phyloP scores from a whole-genome alignment of 1,140 invertebrate genomes.

The Cotesia vestalis region DNA sequence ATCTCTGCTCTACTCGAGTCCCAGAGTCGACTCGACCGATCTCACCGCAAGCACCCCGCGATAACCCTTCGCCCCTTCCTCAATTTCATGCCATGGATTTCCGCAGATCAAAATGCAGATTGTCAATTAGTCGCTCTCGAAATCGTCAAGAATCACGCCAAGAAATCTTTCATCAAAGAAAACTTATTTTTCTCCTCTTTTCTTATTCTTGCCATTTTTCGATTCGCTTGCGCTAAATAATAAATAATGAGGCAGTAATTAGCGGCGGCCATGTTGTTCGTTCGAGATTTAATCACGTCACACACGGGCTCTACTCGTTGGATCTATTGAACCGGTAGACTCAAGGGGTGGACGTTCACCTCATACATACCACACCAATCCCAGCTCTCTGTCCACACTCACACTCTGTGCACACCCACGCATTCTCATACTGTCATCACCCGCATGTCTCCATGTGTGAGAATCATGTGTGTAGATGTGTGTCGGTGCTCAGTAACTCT shows the following conservation, averaged over 20 bases:
- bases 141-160: neutral
- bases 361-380: constrained; percentile 23
- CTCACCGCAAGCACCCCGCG: constrained; percentile 49
- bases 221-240: constrained; percentile 45
- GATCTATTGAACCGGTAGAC: constrained; percentile 19
- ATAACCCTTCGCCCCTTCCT: constrained; percentile 5
- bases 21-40: constrained; percentile 55
- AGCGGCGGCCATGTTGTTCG: constrained; percentile 55
- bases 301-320: constrained; percentile 39
- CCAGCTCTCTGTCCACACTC: constrained; percentile 25
- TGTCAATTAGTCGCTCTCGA: neutral
- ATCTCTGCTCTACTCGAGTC: constrained; percentile 60
- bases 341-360: constrained; percentile 35
- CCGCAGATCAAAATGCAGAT: neutral
- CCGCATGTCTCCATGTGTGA: no score
- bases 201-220: neutral
- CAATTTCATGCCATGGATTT: neutral
- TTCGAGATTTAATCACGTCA: constrained; percentile 54
- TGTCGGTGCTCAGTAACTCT: constrained; percentile 30
- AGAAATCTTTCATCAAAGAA: neutral
- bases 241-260: constrained; percentile 61
- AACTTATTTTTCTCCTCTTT: neutral
- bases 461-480: neutral
- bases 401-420: neutral
- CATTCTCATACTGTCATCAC: no score